A percentile compares a stretch with the other conserved stretches of the same genome.
These are phyloP conservation scores for Salpingus planirostris DNA, from an alignment of 2,888 invertebrate genomes.

Conservation along the genomic window DNA sequence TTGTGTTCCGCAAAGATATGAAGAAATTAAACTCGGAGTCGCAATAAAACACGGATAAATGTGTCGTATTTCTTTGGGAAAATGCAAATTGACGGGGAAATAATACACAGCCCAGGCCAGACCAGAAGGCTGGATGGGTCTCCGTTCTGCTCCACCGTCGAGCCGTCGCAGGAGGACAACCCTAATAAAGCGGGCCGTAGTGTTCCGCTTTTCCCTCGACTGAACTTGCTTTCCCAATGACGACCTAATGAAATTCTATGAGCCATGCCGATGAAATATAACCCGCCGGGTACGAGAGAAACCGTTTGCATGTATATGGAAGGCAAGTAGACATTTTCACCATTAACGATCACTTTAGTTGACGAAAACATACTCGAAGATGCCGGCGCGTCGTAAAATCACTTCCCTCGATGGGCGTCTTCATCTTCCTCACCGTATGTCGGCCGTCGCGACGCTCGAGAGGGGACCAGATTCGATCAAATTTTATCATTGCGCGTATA, in stretches of 20 bases:
- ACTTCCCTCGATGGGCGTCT: too few species aligned
- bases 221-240: slow-evolving; percentile 34
- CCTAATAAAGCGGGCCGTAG: slow-evolving; percentile 34
- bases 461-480: background rate
- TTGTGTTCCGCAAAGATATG: slow-evolving; percentile 15
- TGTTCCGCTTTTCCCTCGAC: slow-evolving; percentile 35
- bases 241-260: slow-evolving; percentile 39
- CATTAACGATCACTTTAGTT: slow-evolving; percentile 19
- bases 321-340: slow-evolving; percentile 27
- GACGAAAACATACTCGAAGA: slow-evolving; percentile 28
- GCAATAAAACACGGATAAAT: slow-evolving; percentile 20
- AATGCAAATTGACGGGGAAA: slow-evolving; percentile 20
- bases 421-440: too few species aligned
- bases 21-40: slow-evolving; percentile 13
- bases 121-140: slow-evolving; percentile 7
- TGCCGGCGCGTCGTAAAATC: slow-evolving; percentile 21
- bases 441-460: too few species aligned
- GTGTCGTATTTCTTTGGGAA: slow-evolving; percentile 13
- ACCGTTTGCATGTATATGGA: slow-evolving; percentile 35
- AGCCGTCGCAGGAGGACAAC: too few species aligned
- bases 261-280: slow-evolving; percentile 36
- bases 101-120: slow-evolving; percentile 16
- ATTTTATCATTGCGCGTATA: slow-evolving; percentile 1
- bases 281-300: slow-evolving; percentile 25
- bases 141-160: too few species aligned